Evolutionary conservation across 2,797 vertebrate genomes (phyloP).

Genomic region (Telmatherina bonti): DNA sequence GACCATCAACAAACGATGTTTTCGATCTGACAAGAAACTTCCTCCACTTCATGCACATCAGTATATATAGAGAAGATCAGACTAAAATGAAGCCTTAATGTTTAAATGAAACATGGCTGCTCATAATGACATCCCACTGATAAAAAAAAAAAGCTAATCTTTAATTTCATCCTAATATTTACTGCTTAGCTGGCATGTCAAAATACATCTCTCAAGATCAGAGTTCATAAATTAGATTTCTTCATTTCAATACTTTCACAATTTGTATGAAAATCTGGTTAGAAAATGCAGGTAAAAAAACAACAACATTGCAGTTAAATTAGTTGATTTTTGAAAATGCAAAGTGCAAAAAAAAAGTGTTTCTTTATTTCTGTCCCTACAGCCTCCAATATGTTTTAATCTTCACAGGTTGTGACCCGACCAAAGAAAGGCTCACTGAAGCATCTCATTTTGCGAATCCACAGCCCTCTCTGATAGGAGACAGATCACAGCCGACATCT

Average conservation of each 20-base stretch:
- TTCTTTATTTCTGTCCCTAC: background rate
- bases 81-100: background rate
- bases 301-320: background rate
- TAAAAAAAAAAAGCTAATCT: background rate
- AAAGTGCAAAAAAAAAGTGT: too few species aligned
- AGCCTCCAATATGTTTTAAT: background rate
- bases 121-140: background rate
- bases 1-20: background rate
- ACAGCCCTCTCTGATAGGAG: slow-evolving; percentile 34
- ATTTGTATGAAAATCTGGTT: background rate
- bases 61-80: background rate
- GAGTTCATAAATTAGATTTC: background rate
- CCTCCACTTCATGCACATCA: background rate
- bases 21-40: too few species aligned
- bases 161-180: background rate
- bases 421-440: background rate
- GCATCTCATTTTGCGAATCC: slow-evolving; percentile 21
- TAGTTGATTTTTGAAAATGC: background rate
- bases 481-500: slow-evolving; percentile 53
- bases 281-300: too few species aligned
- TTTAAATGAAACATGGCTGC: background rate
- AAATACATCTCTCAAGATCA: background rate
- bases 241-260: background rate
- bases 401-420: background rate
- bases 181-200: background rate